Percentiles rank a stretch among this genome's conserved stretches.
Evolutionary conservation across 2,113 vertebrate species (phyloP).

Genomic region (Sorex fumeus): DNA sequence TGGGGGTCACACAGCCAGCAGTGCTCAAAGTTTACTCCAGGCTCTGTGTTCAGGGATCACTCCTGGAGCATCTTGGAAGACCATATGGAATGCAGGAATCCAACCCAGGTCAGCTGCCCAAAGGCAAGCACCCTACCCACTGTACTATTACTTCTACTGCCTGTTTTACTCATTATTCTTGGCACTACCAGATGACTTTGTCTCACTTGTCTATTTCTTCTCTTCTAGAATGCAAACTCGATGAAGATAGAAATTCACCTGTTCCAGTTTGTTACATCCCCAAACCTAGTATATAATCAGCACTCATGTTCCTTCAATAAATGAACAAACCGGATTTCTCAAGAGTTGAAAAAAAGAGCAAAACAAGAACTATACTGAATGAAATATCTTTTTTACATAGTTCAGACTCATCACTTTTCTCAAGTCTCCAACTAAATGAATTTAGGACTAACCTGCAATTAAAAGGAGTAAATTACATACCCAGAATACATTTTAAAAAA

Average conservation of each 20-base stretch:
- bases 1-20: too few species aligned
- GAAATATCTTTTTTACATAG: slow-evolving; percentile 55
- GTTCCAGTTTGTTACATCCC: slow-evolving; percentile 34
- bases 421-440: slow-evolving; percentile 39
- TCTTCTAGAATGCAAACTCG: background rate
- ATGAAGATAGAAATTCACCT: background rate
- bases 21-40: too few species aligned
- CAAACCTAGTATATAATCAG: background rate
- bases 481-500: slow-evolving; percentile 39
- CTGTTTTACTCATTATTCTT: slow-evolving; percentile 2
- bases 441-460: background rate
- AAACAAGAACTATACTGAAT: slow-evolving; percentile 41
- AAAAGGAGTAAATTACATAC: slow-evolving; percentile 48
- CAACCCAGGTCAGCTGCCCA: too few species aligned
- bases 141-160: too few species aligned
- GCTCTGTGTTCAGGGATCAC: too few species aligned
- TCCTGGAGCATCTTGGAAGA: too few species aligned
- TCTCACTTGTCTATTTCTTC: slow-evolving; percentile 10
- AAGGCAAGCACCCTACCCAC: too few species aligned
- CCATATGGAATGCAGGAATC: too few species aligned
- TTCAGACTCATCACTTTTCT: slow-evolving; percentile 39
- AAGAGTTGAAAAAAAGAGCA: slow-evolving; percentile 28
- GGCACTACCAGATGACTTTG: background rate
- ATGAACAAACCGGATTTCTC: slow-evolving; percentile 33
- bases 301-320: slow-evolving; percentile 46